These are phyloP conservation scores for Gambusia yucatana DNA, from an alignment of 2,797 vertebrate genomes.

Conservation along the genomic window DNA sequence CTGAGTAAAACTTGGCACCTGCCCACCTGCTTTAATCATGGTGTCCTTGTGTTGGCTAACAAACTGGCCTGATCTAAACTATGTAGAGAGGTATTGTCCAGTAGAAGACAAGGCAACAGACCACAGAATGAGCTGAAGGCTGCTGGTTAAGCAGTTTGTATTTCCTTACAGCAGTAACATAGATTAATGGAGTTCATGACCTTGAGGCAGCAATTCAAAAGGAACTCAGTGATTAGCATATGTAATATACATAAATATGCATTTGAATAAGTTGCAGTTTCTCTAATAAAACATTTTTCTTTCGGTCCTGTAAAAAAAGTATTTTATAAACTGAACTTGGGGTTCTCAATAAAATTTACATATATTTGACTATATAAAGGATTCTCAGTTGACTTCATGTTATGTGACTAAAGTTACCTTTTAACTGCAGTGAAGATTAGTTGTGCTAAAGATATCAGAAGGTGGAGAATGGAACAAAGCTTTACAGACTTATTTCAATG, in stretches of 20 bases:
- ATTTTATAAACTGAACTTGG: background rate
- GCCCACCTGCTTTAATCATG: background rate
- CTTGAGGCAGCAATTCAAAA: background rate
- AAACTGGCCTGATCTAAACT: background rate
- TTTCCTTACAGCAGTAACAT: background rate
- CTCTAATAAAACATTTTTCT: background rate
- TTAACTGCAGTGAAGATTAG: constrained; percentile 10
- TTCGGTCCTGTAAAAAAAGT: background rate
- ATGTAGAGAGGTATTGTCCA: background rate
- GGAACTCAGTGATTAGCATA: background rate
- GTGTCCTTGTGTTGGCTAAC: background rate
- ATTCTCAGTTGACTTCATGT: background rate
- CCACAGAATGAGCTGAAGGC: background rate
- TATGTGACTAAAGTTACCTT: background rate
- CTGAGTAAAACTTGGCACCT: background rate
- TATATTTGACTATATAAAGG: too few relatives aligned
- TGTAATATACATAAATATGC: background rate
- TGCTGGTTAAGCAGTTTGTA: background rate
- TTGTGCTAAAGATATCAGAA: constrained; percentile 11
- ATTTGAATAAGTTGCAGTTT: background rate
- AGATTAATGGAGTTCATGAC: background rate
- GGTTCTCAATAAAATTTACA: background rate
- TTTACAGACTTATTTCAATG: background rate
- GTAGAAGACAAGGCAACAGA: background rate
- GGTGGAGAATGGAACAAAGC: constrained; percentile 3